Base-by-base conservation (phyloP, 2,888 invertebrate genomes). In the Aleiodes testaceus region DNA sequence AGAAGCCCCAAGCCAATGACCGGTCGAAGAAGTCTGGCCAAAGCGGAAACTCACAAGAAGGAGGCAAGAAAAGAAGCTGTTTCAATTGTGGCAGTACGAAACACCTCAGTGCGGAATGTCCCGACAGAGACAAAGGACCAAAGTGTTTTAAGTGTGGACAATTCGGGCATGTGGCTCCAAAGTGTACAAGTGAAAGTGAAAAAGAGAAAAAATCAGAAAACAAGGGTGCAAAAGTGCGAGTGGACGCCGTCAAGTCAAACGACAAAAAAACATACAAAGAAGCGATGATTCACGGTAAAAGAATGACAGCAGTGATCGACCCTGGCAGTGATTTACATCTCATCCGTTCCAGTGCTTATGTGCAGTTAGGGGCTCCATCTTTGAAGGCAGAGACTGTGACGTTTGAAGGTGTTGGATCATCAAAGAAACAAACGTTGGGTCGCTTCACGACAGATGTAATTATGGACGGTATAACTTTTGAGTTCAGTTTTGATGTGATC, bases 301-400 rank as follows among this genome's bases (percentile, higher is more conserved):
- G 61, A 20, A 63, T 75, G n/a, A 26, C 36, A 12, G 76, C 75
- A 9, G 36, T 74, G n/a, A 44, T 75, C 1, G 75, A 75, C 50
- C 75, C 69, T 0, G 75, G 74, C 9, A 74, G 72, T n/a, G 45
- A 72, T 50, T 18, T 66, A 0, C 67, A 69, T 4, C 7, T 75
- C 16, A 45, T 73, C n/a, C 44, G 70, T 30, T 22, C 12, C 12
- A 53, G 72, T 36, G 70, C 67, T 30, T 72, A 69, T 59, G 47
- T 44, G 6, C 72, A 65, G 50, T 44, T 75, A 16, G 72, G 73
- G 5, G 66, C 52, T 52, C 72, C 72, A 4, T 14, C 26, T 12
- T 50, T 77, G 18, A n/a, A 26, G 0, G 11, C 9, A 2, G n/a
- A n/a, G n/a, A 36, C 53, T 1, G 50, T 72, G 11, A 30, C 50